Evolutionary conservation across 53 echinoderm and acorn worm species (phyloP), one percentile per base, ranked within the genome.

Genomic region (Zoroaster sp.): DNA sequence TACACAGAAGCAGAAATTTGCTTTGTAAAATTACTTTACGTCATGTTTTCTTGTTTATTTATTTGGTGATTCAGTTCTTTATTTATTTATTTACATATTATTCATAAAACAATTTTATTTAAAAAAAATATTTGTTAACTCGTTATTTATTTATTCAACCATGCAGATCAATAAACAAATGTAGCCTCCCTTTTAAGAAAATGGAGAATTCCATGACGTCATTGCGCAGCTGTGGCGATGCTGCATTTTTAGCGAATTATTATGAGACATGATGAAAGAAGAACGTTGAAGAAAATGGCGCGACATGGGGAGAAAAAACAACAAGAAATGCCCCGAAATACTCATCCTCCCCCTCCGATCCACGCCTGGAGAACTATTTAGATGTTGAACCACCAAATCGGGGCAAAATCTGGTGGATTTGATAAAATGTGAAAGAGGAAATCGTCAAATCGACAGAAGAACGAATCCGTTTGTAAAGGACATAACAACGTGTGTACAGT

Each of bases 171-270:
- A 7, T 35, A 32, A 17, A 7, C 8, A 4, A 40, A 0, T 25
- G 46, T 7, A 25, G 30, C 13, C n/a, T 35, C 85, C 85, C 85
- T 71, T 8, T 71, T 35, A 5, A 47, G 21, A 10, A 40, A 85
- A 72, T 85, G 85, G 85, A 70, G 30, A 21, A 46, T 35, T 40
- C 85, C 85, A 32, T 85, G 85, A 85, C 85, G 85, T 85, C 85
- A 85, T 85, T 85, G 85, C 70, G 85, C 85, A 72, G 85, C 85
- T 85, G 85, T 85, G 85, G 85, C 85, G 85, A 85, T 85, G 85
- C 70, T 85, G 70, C 70, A 85, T 85, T 85, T 85, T 46, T 54
- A 40, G 40, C 44, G n/a, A 46, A 46, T 43, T 69, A 34, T 66
- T 71, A 85, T 23, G 70, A 71, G 82, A 81, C 81, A 80, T 73